Conservation (phyloP, 1,140 invertebrate genomes). For the Carcinoscorpius rotundicauda region DNA sequence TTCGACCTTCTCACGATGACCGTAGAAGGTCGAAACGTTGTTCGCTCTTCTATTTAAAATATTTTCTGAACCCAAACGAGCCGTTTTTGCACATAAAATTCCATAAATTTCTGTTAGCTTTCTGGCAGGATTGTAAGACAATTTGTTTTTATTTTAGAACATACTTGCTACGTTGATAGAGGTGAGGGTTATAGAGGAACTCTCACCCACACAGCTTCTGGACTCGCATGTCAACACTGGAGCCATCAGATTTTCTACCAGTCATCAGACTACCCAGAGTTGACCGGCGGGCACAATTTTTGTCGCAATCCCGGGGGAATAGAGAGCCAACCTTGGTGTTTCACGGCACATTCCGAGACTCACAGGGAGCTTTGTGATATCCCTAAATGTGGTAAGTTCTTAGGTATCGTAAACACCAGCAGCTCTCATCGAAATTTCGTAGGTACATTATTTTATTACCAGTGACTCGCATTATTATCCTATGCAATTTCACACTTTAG, state of each 20-base stretch:
- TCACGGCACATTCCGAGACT: constrained; percentile 37
- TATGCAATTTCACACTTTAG: too few relatives aligned
- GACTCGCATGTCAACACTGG: constrained; percentile 69
- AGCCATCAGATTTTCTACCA: constrained; percentile 51
- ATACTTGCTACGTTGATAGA: constrained; percentile 72
- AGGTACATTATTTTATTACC: constrained; percentile 6
- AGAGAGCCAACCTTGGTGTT: constrained; percentile 81
- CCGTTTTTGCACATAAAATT: too few relatives aligned
- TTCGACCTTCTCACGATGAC: too few relatives aligned
- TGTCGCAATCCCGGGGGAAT: constrained; percentile 79
- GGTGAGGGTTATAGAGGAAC: constrained; percentile 68
- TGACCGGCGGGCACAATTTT: constrained; percentile 77
- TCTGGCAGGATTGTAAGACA: too few relatives aligned
- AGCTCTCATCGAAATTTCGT: too few relatives aligned
- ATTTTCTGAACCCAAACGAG: too few relatives aligned
- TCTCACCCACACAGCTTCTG: constrained; percentile 52
- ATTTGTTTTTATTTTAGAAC: constrained; percentile 28
- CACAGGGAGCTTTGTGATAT: constrained; percentile 65
- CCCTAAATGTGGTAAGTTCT: constrained; percentile 57
- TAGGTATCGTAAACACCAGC: background rate
- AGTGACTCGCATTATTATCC: too few relatives aligned
- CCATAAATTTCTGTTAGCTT: too few relatives aligned
- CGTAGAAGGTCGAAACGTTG: background rate
- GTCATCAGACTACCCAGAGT: constrained; percentile 61
- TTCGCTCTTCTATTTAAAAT: constrained; percentile 3